These are phyloP conservation scores for Fissipunctia ypsillon DNA, from an alignment of 2,888 invertebrate genomes.

Conservation along the genomic window DNA sequence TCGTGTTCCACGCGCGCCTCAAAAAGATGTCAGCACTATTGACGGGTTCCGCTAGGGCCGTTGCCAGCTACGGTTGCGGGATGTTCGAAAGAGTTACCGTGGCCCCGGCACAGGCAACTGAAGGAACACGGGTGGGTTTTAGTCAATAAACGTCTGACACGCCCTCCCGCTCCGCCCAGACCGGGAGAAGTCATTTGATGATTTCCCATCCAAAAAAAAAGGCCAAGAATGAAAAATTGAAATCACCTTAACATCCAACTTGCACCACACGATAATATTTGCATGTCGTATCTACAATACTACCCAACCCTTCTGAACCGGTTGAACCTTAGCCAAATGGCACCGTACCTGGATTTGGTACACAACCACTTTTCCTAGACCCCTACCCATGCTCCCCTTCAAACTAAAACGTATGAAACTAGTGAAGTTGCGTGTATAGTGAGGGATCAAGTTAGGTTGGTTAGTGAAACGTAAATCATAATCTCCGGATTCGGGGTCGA, in stretches of 20 bases:
- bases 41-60: too few relatives aligned
- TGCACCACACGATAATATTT: conserved; percentile 59
- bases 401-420: conserved; percentile 23
- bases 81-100: too few relatives aligned
- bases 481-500: conserved; percentile 68
- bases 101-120: too few relatives aligned
- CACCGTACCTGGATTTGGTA: conserved; percentile 77
- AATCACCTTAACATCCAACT: conserved; percentile 6
- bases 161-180: too few relatives aligned
- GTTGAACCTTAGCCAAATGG: conserved; percentile 81
- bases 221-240: too few relatives aligned
- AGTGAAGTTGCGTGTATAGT: conserved; percentile 6
- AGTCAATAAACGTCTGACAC: too few relatives aligned
- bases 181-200: too few relatives aligned
- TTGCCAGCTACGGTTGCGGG: too few relatives aligned
- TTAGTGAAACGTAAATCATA: conserved; percentile 71
- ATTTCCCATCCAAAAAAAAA: too few relatives aligned
- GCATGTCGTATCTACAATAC: conserved; percentile 63
- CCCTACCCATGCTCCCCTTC: conserved; percentile 37
- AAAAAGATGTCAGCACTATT: too few relatives aligned
- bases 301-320: conserved; percentile 66
- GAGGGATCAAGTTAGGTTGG: conserved; percentile 59
- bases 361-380: conserved; percentile 67
- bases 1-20: too few relatives aligned
- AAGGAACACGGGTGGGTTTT: too few relatives aligned